Base-by-base conservation (phyloP, 2,888 invertebrate species). In the Drosophila suboccidentalis region DNA sequence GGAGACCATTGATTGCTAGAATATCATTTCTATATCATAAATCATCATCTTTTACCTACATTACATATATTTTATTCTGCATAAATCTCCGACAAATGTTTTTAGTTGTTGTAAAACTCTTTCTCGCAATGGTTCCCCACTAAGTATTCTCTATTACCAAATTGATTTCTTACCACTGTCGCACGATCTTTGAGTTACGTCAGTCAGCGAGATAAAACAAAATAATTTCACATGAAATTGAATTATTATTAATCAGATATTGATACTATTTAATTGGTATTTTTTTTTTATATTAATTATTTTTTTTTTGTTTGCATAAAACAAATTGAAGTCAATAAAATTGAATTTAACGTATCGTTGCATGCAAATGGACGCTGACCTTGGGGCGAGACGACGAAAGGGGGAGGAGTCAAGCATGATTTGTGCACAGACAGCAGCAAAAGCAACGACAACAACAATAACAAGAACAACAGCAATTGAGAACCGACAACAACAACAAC, bases 401-500 rank as follows among this genome's bases (percentile, higher is more conserved):
- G 69, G 79, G 85, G 86, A 71, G 86, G 89, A 86, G 86, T 73
- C 65, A 75, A 71, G 59, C 89, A 86, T 89, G 86, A 86, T 87
- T 81, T 84, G 78, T 78, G 76, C 77, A 57, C 58, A 55, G 54
- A 34, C 70, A 34, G 49, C 41, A 19, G 19, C 15, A 13, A 11
- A 10, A 26, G 8, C 38, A 29, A n/a, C 36, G 47, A 17, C 38
- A 60, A 39, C 32, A 59, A 11, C 49, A 39, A 17, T 34, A 60
- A 39, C 32, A 59, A 11, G 44, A 39, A 1, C 51, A 70, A 10
- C 47, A 54, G 39, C 11, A 26, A 44, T 19, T 22, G n/a, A 55
- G 26, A 54, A 11, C 13, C 36, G 46, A n/a, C 59, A 36, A 55
- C 10, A 22, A 22, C 9, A 51, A 51, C 26, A 26, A 6, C 5